Base-by-base conservation (phyloP, 2,113 vertebrate genomes). In the Aspidoscelis tigris region DNA sequence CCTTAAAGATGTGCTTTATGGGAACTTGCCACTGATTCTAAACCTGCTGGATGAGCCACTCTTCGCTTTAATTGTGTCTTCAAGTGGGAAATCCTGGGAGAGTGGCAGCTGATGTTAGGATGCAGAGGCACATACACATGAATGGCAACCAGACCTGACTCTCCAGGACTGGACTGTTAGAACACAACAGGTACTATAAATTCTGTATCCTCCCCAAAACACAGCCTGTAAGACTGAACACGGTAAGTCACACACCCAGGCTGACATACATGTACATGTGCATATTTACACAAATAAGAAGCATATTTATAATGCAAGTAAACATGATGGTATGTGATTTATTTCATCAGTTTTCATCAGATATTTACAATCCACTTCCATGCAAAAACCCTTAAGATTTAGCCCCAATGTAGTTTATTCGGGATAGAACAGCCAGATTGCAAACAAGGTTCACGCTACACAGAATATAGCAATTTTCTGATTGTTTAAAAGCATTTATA, bases 221-320 rank as follows among this genome's bases (percentile, higher is more conserved):
- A 39, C 80, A 81, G 78, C 73, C 79, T 81, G 77, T 47, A 84
- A 73, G 24, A 58, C 9, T 33, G 33, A 33, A 22, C 22, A 65
- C 16, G 61, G 61, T 22, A 58, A 9, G 55, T 9, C 55, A 58
- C 55, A 66, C 20, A 66, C 64, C 21, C 20, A 66, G 88, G 84
- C 39, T 65, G 5, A 88, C 50, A 84, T 47, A 83, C 33, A 72
- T 20, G 14, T n/a, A 70, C 5, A 14, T 14, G n/a, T 14, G 14
- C 39, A 9, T 22, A 72, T 33, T 10, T 20, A 72, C 39, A 6
- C 2, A 9, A 26, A 18, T 21, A 43, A 33, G 14, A 83, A 4
- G 43, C 33, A 78, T 20, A 83, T 14, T 84, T 69, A 77, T 7
- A 20, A 0, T 0, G 18, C 18, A 82, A 78, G 26, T 82, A 83